Percentiles rank a stretch among this genome's conserved stretches.
These are phyloP conservation scores for Latrodectus geometricus DNA, from an alignment of 1,140 invertebrate species.

Conservation along the genomic window DNA sequence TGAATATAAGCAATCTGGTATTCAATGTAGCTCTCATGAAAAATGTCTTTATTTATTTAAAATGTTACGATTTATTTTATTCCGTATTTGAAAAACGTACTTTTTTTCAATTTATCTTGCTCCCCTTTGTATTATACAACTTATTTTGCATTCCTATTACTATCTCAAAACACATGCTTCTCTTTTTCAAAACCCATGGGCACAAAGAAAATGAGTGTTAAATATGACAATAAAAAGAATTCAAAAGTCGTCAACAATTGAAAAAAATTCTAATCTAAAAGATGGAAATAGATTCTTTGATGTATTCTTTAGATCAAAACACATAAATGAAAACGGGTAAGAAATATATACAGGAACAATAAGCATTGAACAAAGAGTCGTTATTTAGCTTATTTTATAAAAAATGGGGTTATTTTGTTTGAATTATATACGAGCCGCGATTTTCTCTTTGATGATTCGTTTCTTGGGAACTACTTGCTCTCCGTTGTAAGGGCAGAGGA, in stretches of 20 bases:
- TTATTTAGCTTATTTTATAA: not conserved
- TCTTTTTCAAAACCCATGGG: not conserved
- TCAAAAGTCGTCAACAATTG: not conserved
- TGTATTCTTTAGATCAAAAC: not conserved
- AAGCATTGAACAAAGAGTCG: not conserved
- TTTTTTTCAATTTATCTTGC: not conserved
- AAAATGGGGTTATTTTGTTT: not conserved
- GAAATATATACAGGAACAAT: not conserved
- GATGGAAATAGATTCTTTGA: conserved; percentile 12
- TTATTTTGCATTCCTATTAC: not conserved
- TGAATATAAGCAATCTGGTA: too few species aligned
- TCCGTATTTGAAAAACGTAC: not conserved
- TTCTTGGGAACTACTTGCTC: not conserved
- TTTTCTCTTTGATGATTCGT: not conserved
- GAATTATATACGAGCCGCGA: not conserved
- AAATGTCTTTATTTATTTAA: not conserved
- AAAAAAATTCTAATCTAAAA: conserved; percentile 2
- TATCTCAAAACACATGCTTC: not conserved
- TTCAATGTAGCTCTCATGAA: not conserved
- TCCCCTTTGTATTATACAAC: too few species aligned
- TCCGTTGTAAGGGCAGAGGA: not conserved
- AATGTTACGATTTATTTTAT: not conserved
- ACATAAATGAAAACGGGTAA: not conserved
- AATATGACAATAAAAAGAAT: not conserved
- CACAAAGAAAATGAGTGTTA: conserved; percentile 7